phyloP scores from a whole-genome alignment of 1,140 invertebrate species.

The Pseudomyrmex cubaensis region DNA sequence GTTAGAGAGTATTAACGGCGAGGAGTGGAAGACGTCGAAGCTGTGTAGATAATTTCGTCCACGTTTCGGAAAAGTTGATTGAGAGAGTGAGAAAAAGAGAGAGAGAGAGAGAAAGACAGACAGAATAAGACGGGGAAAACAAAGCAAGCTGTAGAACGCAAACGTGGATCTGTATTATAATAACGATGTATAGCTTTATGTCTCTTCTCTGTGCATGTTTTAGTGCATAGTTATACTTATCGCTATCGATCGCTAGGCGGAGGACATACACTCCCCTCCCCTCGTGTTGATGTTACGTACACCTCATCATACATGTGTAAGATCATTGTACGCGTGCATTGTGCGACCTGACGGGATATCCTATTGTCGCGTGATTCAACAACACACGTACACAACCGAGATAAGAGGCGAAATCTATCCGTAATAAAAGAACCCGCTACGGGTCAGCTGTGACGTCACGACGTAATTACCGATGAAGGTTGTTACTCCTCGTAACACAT shows the following conservation, averaged over 20 bases:
- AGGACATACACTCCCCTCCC: conserved; percentile 6
- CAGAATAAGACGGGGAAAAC: background rate
- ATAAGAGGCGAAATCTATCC: background rate
- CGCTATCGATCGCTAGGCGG: conserved; percentile 72
- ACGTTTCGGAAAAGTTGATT: background rate
- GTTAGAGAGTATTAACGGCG: conserved; percentile 23
- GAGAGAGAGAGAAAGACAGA: conserved; percentile 23
- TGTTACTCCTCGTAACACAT: background rate
- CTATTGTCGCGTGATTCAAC: conserved; percentile 64
- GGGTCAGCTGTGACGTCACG: conserved; percentile 31
- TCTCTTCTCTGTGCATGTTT: conserved; percentile 84
- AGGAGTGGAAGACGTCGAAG: conserved; percentile 23
- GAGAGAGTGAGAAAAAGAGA: conserved; percentile 11
- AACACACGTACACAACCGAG: conserved; percentile 46
- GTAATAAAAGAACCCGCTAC: background rate
- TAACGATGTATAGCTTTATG: conserved; percentile 74
- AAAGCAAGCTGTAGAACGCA: background rate
- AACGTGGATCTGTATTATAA: conserved; percentile 49
- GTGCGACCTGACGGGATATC: conserved; percentile 13
- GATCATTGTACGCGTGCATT: conserved; percentile 63
- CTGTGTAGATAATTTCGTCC: conserved; percentile 13
- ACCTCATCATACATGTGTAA: conserved; percentile 53
- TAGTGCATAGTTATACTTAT: conserved; percentile 84
- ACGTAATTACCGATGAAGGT: background rate
- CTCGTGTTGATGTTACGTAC: conserved; percentile 68